These are phyloP conservation scores for Cervus canadensis DNA, from an alignment of 2,113 vertebrate genomes.

Conservation along the genomic window DNA sequence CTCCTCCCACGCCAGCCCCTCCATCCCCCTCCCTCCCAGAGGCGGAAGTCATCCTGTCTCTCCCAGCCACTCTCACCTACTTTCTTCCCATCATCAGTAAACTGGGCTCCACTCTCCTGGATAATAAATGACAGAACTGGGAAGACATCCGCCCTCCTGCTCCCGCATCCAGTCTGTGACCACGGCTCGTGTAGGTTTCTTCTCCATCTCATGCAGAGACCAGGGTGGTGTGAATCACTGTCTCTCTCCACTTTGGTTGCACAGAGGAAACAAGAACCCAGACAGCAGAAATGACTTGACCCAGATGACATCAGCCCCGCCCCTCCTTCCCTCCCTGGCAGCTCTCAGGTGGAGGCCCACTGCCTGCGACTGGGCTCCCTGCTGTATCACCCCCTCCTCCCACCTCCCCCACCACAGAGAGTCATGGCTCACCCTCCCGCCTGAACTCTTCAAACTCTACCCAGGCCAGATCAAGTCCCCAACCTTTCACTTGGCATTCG, in stretches of 20 bases:
- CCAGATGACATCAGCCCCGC: background rate
- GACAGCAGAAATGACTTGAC: background rate
- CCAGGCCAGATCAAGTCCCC: background rate
- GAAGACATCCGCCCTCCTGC: background rate
- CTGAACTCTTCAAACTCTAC: background rate
- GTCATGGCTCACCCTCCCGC: fast-evolving
- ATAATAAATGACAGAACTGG: background rate
- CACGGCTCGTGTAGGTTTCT: fast-evolving
- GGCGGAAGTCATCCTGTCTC: fast-evolving
- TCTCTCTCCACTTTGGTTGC: background rate
- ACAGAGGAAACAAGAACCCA: background rate
- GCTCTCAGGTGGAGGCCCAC: background rate
- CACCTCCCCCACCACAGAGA: too few relatives aligned
- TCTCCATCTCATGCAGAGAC: background rate
- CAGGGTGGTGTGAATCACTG: fast-evolving
- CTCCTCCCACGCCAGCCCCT: fast-evolving
- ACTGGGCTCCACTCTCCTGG: too few relatives aligned
- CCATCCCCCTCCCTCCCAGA: background rate
- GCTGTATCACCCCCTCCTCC: background rate
- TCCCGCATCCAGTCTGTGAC: fast-evolving
- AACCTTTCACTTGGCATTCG: fast-evolving
- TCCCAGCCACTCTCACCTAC: background rate
- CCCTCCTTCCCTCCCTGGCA: fast-evolving
- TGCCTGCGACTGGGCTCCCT: background rate
- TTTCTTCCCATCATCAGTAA: background rate